A percentile compares a stretch with the other conserved stretches of the same genome.
Conservation (phyloP, 2,797 vertebrate species). For the Phyllotis vaccarum region DNA sequence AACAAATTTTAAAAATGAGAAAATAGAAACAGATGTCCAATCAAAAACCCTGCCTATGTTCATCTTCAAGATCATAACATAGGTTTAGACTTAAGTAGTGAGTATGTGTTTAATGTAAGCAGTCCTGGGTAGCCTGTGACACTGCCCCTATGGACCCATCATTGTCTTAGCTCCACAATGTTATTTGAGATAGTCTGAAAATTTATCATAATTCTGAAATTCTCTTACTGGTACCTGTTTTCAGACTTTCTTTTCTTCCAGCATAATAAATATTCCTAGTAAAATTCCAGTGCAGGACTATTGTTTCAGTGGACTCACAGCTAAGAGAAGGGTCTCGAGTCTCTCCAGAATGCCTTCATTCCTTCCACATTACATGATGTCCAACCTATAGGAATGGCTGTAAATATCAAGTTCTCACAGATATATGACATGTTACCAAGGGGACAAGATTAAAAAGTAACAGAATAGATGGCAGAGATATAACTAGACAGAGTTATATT, state of each 20-base stretch:
- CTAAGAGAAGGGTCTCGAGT: background rate
- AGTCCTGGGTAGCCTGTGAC: background rate
- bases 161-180: background rate
- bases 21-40: background rate
- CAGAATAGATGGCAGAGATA: background rate
- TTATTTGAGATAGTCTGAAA: background rate
- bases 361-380: background rate
- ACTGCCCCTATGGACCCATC: background rate
- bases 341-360: background rate
- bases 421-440: constrained; percentile 3
- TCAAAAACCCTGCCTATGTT: background rate
- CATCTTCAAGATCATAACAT: background rate
- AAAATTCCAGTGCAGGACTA: background rate
- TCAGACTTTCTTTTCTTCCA: background rate
- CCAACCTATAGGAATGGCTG: background rate
- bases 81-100: background rate
- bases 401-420: constrained; percentile 5
- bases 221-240: background rate
- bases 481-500: background rate
- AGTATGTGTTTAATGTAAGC: background rate
- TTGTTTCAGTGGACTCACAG: background rate
- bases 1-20: background rate
- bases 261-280: background rate
- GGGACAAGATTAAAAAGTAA: constrained; percentile 13
- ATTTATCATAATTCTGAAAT: background rate